These are phyloP conservation scores for Thamnophis sirtalis DNA, from an alignment of 2,113 vertebrate species.

Conservation along the genomic window DNA sequence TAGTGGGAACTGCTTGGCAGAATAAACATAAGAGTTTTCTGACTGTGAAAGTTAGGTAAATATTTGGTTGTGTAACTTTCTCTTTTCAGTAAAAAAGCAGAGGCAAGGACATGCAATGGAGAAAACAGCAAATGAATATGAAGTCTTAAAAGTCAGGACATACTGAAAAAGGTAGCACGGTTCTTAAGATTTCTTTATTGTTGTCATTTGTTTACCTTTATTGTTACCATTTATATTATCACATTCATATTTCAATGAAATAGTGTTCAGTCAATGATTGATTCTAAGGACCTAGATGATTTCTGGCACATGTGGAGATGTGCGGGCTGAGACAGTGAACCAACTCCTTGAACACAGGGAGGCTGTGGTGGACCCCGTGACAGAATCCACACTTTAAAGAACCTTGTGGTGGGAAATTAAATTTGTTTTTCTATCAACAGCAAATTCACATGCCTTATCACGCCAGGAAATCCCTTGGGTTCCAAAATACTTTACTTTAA, in stretches of 20 bases:
- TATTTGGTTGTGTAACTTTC: neutral
- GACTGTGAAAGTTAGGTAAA: neutral
- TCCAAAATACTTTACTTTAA: neutral
- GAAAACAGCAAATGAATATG: neutral
- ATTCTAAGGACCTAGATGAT: neutral
- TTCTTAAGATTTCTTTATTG: neutral
- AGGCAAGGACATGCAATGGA: neutral
- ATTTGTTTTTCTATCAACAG: neutral
- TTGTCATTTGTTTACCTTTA: neutral
- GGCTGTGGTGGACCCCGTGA: neutral
- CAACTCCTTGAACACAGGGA: neutral
- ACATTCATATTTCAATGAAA: neutral
- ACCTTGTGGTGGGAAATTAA: neutral
- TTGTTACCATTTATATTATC: neutral
- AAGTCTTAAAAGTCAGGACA: neutral
- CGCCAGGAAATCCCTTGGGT: neutral
- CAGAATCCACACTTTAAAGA: neutral
- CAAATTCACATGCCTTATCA: neutral
- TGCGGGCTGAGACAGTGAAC: neutral
- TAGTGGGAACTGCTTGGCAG: neutral
- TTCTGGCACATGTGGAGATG: neutral
- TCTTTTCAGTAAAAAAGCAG: neutral
- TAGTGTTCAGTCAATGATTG: neutral
- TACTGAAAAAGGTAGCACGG: neutral
- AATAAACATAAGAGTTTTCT: neutral